phyloP scores from a whole-genome alignment of 1,140 invertebrate species.

The Calycopis cecrops region DNA sequence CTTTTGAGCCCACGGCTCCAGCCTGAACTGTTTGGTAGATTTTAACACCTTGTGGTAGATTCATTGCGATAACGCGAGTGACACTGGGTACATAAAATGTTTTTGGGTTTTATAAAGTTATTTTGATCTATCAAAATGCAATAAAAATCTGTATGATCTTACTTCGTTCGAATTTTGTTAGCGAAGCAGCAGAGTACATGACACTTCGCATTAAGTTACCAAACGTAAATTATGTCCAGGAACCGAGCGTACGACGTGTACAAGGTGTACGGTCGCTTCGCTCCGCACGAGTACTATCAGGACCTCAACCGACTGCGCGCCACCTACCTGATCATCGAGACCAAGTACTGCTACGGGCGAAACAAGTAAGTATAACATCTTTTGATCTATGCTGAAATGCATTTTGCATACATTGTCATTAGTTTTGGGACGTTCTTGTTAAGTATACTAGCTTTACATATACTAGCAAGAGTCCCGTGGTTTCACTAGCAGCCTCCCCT shows the following conservation, averaged over 20 bases:
- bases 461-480: too few relatives aligned
- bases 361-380: slow-evolving; percentile 71
- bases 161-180: slow-evolving; percentile 28
- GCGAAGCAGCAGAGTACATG: too few relatives aligned
- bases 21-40: too few relatives aligned
- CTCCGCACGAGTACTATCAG: slow-evolving; percentile 75
- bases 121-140: background rate
- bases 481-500: too few relatives aligned
- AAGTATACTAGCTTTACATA: too few relatives aligned
- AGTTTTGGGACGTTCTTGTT: background rate
- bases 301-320: slow-evolving; percentile 77
- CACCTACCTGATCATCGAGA: slow-evolving; percentile 80
- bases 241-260: slow-evolving; percentile 82
- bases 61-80: too few relatives aligned
- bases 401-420: too few relatives aligned
- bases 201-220: too few relatives aligned
- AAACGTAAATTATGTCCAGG: slow-evolving; percentile 54
- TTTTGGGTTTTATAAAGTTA: background rate
- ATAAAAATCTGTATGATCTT: background rate
- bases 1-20: too few relatives aligned
- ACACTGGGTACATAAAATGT: too few relatives aligned
- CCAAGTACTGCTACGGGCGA: slow-evolving; percentile 77
- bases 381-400: too few relatives aligned
- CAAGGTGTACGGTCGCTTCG: slow-evolving; percentile 79
- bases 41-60: too few relatives aligned